Percentiles rank a stretch among this genome's conserved stretches.
Conservation (phyloP, 2,888 invertebrate species). For the Aporophyla nigra region DNA sequence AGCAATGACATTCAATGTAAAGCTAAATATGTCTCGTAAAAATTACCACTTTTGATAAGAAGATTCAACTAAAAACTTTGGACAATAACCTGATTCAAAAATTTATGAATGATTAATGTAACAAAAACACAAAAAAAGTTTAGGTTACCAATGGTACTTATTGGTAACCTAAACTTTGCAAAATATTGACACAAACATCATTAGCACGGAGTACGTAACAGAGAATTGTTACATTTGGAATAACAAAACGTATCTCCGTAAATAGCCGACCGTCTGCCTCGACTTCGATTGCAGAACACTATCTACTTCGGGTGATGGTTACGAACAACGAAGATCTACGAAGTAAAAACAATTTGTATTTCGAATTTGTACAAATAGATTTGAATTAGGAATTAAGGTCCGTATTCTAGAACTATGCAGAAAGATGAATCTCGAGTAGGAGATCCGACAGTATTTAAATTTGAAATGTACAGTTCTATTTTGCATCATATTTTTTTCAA, state of each 20-base stretch:
- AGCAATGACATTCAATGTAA: background rate
- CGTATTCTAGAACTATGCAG: background rate
- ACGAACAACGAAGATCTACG: conserved; percentile 33
- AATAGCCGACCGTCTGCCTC: conserved; percentile 78
- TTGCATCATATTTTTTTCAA: too few relatives aligned
- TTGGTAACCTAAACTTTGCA: conserved; percentile 4
- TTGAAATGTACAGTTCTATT: conserved; percentile 33
- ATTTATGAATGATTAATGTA: too few relatives aligned
- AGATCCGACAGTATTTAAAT: conserved; percentile 26
- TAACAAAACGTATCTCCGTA: conserved; percentile 80
- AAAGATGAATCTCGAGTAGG: background rate
- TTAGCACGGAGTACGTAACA: conserved; percentile 67
- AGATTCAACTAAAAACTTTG: background rate
- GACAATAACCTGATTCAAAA: background rate
- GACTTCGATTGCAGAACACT: conserved; percentile 73
- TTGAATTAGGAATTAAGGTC: conserved; percentile 24
- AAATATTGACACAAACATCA: conserved; percentile 61
- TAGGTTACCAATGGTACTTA: too few relatives aligned
- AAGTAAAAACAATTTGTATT: conserved; percentile 31
- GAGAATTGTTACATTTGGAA: conserved; percentile 79
- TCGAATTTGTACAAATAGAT: conserved; percentile 1
- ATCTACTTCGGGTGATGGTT: conserved; percentile 62
- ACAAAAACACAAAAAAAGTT: too few relatives aligned
- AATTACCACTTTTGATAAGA: background rate
- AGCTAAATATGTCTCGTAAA: background rate